A percentile compares a stretch with the other conserved stretches of the same genome.
phyloP scores from a whole-genome alignment of 2,888 invertebrate species.

The Tetranychus truncatus region DNA sequence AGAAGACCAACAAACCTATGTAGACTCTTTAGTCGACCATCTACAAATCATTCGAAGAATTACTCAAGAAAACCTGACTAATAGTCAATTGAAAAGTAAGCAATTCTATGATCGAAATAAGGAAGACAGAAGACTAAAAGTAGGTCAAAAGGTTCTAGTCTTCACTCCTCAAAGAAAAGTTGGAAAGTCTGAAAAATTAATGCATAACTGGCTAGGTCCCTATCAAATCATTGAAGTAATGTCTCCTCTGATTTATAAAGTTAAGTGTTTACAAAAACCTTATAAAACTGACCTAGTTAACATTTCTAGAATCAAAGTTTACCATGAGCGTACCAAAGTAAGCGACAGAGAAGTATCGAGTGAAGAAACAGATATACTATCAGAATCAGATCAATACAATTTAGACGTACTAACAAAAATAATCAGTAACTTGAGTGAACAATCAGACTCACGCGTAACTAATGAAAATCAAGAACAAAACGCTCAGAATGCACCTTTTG shows the following conservation, averaged over 20 bases:
- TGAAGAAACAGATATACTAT: no score
- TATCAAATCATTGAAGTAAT: neutral
- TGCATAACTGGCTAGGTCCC: neutral
- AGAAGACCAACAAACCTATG: neutral
- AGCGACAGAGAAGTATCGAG: no score
- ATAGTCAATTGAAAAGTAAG: neutral
- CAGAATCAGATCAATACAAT: no score
- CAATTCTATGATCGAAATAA: neutral
- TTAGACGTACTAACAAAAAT: no score
- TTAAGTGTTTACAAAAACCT: neutral
- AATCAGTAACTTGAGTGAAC: no score
- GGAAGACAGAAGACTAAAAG: neutral
- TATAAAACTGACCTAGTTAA: no score
- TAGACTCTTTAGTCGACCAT: neutral
- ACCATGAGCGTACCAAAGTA: no score
- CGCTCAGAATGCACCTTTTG: no score
- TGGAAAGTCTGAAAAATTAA: constrained; percentile 13
- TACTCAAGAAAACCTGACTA: neutral
- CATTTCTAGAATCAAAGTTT: no score
- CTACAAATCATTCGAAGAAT: neutral
- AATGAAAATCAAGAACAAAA: no score
- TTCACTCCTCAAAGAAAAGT: neutral
- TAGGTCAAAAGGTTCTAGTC: constrained; percentile 11
- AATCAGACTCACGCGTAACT: no score
- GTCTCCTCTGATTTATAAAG: neutral